Conservation (phyloP, 1,140 invertebrate genomes). For the Brachionus angularis region DNA sequence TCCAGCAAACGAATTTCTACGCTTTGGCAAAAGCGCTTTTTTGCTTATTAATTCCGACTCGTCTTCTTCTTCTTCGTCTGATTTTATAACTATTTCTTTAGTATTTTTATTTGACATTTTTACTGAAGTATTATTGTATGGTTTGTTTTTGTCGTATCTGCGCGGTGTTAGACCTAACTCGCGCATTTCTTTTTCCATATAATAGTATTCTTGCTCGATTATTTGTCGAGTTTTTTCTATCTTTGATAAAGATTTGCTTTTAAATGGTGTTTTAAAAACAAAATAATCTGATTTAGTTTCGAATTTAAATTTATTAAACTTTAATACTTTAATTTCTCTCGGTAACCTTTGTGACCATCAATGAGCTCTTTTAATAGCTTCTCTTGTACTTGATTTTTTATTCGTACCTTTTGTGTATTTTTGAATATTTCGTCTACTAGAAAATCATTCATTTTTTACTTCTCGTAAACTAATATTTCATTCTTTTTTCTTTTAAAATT, state of each 20-base stretch:
- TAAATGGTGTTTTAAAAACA: background rate
- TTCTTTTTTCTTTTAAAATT: too few relatives aligned
- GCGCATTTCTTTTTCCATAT: constrained; percentile 30
- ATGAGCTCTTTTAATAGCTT: constrained; percentile 17
- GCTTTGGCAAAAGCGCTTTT: background rate
- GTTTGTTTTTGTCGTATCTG: background rate
- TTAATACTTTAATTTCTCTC: constrained; percentile 9
- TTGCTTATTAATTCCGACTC: too few relatives aligned
- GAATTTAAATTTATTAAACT: background rate
- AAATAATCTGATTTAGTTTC: background rate
- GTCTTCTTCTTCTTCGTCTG: too few relatives aligned
- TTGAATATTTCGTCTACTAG: constrained; percentile 35
- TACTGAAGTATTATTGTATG: background rate
- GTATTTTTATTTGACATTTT: background rate
- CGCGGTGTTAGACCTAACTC: too few relatives aligned
- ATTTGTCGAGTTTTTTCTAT: constrained; percentile 33
- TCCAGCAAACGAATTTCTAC: too few relatives aligned
- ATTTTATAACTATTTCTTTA: too few relatives aligned
- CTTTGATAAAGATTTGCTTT: constrained; percentile 33
- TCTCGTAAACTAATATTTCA: too few relatives aligned
- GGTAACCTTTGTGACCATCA: constrained; percentile 25
- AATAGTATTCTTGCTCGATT: constrained; percentile 39
- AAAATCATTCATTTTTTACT: constrained; percentile 39
- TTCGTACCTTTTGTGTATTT: constrained; percentile 22
- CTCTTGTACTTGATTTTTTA: constrained; percentile 32